Conservation (phyloP, 2,888 invertebrate genomes). For the Cacoxenus indagator region DNA sequence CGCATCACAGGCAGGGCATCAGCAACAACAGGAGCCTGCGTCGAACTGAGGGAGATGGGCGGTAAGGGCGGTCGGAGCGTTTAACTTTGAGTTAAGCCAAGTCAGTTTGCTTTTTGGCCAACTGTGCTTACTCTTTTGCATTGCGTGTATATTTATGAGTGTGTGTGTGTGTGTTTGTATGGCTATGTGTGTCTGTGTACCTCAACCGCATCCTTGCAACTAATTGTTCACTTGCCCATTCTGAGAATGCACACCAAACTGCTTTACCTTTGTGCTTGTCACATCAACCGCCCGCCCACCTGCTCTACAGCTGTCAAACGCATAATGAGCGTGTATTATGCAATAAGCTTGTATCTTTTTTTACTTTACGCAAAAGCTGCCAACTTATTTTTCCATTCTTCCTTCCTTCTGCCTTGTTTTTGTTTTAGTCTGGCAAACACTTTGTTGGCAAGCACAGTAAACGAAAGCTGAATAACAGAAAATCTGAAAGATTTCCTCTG, state of each 20-base stretch:
- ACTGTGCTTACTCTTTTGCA: background rate
- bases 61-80: too few relatives aligned
- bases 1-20: background rate
- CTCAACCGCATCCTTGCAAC: background rate
- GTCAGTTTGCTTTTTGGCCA: background rate
- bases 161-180: background rate
- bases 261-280: constrained; percentile 1
- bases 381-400: too few relatives aligned
- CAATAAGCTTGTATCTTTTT: too few relatives aligned
- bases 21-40: background rate
- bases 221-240: constrained; percentile 18
- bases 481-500: too few relatives aligned
- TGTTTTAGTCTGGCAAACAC: too few relatives aligned
- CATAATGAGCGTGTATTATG: too few relatives aligned
- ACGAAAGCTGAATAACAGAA: too few relatives aligned
- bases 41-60: background rate
- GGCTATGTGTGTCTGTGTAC: background rate
- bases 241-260: background rate
- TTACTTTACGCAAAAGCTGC: too few relatives aligned
- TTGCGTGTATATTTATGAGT: too few relatives aligned
- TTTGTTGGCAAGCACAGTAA: too few relatives aligned
- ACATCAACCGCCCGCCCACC: background rate
- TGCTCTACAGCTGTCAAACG: background rate
- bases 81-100: background rate
- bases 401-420: too few relatives aligned